A percentile compares a stretch with the other conserved stretches of the same genome.
Conservation (phyloP, 2,888 invertebrate genomes). For the Drosophila acutilabella region DNA sequence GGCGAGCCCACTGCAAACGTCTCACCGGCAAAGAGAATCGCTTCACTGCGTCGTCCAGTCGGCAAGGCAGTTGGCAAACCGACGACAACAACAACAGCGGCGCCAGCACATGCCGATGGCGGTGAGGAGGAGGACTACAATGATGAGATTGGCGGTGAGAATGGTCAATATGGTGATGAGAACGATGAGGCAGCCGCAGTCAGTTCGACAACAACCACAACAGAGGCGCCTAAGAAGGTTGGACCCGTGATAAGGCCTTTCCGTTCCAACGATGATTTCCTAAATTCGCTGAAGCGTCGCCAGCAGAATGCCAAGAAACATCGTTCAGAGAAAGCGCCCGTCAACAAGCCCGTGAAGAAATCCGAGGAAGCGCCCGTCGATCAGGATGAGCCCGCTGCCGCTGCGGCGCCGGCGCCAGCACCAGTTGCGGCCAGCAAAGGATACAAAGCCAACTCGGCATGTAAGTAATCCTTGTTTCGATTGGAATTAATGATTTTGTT, state of each 20-base stretch:
- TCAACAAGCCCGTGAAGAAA: constrained; percentile 68
- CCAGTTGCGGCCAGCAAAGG: constrained; percentile 72
- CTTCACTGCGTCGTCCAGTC: constrained; percentile 79
- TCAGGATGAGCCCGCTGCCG: constrained; percentile 70
- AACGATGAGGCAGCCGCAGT: constrained; percentile 86
- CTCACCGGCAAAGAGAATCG: constrained; percentile 73
- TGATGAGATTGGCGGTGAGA: constrained; percentile 76
- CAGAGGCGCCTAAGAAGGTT: constrained; percentile 89
- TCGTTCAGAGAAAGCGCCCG: constrained; percentile 82
- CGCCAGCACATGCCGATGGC: constrained; percentile 70
- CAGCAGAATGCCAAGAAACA: constrained; percentile 89
- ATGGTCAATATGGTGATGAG: constrained; percentile 85
- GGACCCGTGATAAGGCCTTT: constrained; percentile 90
- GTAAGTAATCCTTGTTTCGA: constrained; percentile 60
- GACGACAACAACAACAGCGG: constrained; percentile 81
- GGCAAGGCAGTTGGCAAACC: constrained; percentile 73
- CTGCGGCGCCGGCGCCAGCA: constrained; percentile 69
- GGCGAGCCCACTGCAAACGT: constrained; percentile 53
- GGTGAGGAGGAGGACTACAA: constrained; percentile 86
- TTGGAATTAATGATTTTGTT: too few relatives aligned
- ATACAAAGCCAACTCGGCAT: constrained; percentile 80
- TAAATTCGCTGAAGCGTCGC: constrained; percentile 90
- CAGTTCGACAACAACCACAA: constrained; percentile 87
- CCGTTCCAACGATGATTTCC: constrained; percentile 91
- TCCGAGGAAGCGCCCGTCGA: constrained; percentile 64